These are phyloP conservation scores for Serrognathus titanus DNA, from an alignment of 2,888 invertebrate genomes.

Conservation along the genomic window DNA sequence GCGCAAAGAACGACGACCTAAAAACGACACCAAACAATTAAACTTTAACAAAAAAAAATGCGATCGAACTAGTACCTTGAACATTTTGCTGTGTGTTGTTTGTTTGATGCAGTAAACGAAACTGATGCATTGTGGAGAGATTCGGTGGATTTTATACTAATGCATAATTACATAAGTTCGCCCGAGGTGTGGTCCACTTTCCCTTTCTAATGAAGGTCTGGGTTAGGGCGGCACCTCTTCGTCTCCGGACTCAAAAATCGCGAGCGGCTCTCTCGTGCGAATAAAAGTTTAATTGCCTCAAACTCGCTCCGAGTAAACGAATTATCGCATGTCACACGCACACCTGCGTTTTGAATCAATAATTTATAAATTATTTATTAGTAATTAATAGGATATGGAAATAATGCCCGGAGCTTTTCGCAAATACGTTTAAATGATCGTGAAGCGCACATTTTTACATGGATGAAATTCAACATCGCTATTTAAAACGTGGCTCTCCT, in stretches of 20 bases:
- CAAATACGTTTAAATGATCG: too few species aligned
- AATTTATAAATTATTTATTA: too few species aligned
- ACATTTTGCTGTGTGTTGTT: slow-evolving; percentile 34
- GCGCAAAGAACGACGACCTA: slow-evolving; percentile 50
- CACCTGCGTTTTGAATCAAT: too few species aligned
- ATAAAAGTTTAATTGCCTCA: too few species aligned
- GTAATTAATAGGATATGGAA: too few species aligned
- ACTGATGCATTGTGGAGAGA: slow-evolving; percentile 7
- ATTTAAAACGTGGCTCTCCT: too few species aligned
- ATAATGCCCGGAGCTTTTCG: too few species aligned
- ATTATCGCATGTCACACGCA: too few species aligned
- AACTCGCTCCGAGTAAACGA: too few species aligned
- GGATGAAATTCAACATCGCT: too few species aligned
- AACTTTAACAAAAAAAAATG: background rate
- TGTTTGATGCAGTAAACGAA: slow-evolving; percentile 22
- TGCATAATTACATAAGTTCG: slow-evolving; percentile 28
- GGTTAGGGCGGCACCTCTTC: slow-evolving; percentile 36
- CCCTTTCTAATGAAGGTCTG: slow-evolving; percentile 45
- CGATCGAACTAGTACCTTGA: slow-evolving; percentile 35
- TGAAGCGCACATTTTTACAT: too few species aligned
- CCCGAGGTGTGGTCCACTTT: slow-evolving; percentile 41
- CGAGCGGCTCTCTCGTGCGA: background rate
- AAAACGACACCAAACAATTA: background rate
- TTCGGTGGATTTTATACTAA: slow-evolving; percentile 33
- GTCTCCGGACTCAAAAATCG: background rate